phyloP scores from a whole-genome alignment of 2,888 invertebrate species.

The Trilocha varians region DNA sequence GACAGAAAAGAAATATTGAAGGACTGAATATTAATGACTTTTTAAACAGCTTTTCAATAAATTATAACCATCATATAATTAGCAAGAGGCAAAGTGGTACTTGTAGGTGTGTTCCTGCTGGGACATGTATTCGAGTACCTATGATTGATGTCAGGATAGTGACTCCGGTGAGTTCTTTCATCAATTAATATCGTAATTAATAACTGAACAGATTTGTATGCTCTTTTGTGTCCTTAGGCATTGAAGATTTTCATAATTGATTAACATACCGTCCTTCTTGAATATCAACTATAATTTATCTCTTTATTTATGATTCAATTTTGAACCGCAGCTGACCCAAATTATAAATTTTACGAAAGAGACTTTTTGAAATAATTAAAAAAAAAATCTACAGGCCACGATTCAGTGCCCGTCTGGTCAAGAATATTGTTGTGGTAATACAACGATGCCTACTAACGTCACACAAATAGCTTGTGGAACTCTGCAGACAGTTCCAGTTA shows the following conservation, averaged over 20 bases:
- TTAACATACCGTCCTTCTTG: too few relatives aligned
- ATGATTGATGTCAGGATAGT: conserved; percentile 76
- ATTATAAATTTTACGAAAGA: too few relatives aligned
- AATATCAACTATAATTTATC: too few relatives aligned
- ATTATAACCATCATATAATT: conserved; percentile 28
- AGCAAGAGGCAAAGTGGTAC: conserved; percentile 43
- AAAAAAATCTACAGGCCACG: conserved; percentile 19
- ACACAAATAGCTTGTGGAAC: conserved; percentile 55
- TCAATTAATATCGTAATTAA: too few relatives aligned
- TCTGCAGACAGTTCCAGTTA: conserved; percentile 42
- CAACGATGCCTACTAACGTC: conserved; percentile 10
- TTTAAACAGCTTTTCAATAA: conserved; percentile 11
- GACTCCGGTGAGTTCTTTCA: conserved; percentile 57
- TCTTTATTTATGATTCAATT: too few relatives aligned
- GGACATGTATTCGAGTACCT: conserved; percentile 63
- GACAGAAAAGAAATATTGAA: conserved; percentile 36
- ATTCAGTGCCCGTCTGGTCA: conserved; percentile 51
- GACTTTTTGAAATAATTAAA: too few relatives aligned
- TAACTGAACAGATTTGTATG: too few relatives aligned
- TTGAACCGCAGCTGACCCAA: too few relatives aligned
- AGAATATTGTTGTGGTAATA: conserved; percentile 52
- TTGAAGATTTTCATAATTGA: too few relatives aligned
- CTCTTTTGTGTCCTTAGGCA: too few relatives aligned
- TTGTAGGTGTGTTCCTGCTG: conserved; percentile 50
- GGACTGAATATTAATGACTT: conserved; percentile 17